Base-by-base conservation (phyloP, 2,888 invertebrate genomes). In the Acleris laterana region DNA sequence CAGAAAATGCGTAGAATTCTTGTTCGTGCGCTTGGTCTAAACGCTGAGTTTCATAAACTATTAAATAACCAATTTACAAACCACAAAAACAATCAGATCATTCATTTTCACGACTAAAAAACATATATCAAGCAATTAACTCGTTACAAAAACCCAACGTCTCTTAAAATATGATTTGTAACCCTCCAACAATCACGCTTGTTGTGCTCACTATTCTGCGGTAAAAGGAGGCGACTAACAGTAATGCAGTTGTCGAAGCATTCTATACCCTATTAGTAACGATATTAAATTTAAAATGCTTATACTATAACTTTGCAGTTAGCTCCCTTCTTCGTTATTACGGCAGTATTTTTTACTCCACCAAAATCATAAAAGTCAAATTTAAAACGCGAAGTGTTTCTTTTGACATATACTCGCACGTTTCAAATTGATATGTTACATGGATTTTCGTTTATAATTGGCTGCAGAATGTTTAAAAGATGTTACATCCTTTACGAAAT, bases 121-220 rank as follows among this genome's bases (percentile, higher is more conserved):
- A 52, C 49, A 28, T 48, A n/a, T 52, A 60, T 25, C 52, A 46
- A 46, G 53, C 49, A 64, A 64, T 60, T 42, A 60, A 64, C 58
- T 48, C 13, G 25, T 48, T 20, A 19, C 53, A 60, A 28, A 25
- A 50, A 60, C 20, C 16, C 19, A 32, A 50, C 19, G 64, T 59
- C 60, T 60, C 55, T 42, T 32, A 20, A 13, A 55, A 48, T 52
- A 58, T 65, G 64, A 65, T 50, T 65, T 65, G 64, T 60, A 53
- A 22, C 48, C 19, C 13, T 22, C 16, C 16, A 53, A 53, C 42
- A 48, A 46, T 49, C 28, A 32, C 52, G 51, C 52, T 48, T n/a
- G 55, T 25, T 49, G 55, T 53, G 17, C 13, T 13, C n/a, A 38
- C 20, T 11, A 19, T 6, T 25, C 6, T 25, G 6, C 25, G 6